These are phyloP conservation scores for Sitobion miscanthi DNA, from an alignment of 1,140 invertebrate species.

Conservation along the genomic window DNA sequence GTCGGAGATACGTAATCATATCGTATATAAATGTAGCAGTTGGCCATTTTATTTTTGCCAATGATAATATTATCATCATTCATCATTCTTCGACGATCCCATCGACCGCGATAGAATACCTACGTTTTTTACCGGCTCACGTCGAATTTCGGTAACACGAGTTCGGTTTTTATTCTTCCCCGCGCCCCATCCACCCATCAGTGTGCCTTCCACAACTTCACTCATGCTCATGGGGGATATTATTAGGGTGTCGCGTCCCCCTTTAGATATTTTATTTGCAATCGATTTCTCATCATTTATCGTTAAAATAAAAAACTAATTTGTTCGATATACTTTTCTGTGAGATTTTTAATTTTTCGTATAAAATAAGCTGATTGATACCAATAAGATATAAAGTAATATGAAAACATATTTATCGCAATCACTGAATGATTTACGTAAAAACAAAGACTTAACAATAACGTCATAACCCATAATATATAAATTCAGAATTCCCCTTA, in stretches of 20 bases:
- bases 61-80: slow-evolving; percentile 13
- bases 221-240: neutral
- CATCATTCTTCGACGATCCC: neutral
- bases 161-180: neutral
- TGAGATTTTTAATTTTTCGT: neutral
- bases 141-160: neutral
- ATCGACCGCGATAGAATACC: neutral
- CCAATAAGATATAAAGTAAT: no score
- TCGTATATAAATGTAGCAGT: neutral
- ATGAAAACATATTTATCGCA: no score
- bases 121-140: neutral
- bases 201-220: neutral
- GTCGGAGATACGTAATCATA: neutral
- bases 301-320: neutral
- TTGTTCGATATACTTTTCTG: neutral
- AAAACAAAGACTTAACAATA: neutral
- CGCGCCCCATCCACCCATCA: neutral
- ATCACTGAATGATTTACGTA: neutral
- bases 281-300: neutral
- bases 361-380: neutral
- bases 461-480: neutral
- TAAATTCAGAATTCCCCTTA: neutral
- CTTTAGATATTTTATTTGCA: neutral
- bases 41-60: neutral
- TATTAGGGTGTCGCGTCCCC: neutral